Percentiles rank a stretch among this genome's conserved stretches.
phyloP scores from a whole-genome alignment of 2,888 invertebrate species.

The Tenthredo livida region DNA sequence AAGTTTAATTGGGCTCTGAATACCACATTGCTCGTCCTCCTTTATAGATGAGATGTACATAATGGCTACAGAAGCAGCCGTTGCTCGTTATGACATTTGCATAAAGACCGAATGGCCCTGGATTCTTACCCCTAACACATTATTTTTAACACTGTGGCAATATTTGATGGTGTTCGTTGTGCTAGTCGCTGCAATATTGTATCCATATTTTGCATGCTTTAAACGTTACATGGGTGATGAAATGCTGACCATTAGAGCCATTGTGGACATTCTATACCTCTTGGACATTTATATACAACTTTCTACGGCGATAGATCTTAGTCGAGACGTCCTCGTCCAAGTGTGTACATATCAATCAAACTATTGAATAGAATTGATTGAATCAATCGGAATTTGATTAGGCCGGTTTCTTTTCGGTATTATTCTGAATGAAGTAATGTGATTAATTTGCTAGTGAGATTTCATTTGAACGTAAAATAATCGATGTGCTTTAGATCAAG shows the following conservation, averaged over 20 bases:
- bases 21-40: not conserved
- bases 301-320: slow-evolving; percentile 36
- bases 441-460: not conserved
- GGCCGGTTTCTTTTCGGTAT: not conserved
- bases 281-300: slow-evolving; percentile 46
- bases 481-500: not conserved
- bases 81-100: slow-evolving; percentile 40
- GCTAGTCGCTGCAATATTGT: slow-evolving; percentile 24
- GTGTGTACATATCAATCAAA: not conserved
- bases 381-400: not conserved
- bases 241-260: slow-evolving; percentile 20
- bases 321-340: slow-evolving; percentile 25
- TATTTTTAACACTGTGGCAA: slow-evolving; percentile 35
- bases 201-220: slow-evolving; percentile 44
- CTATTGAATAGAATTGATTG: not conserved
- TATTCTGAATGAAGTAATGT: not conserved
- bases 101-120: slow-evolving; percentile 41
- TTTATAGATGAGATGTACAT: slow-evolving; percentile 40
- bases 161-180: slow-evolving; percentile 29
- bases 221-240: slow-evolving; percentile 41
- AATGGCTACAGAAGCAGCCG: slow-evolving; percentile 46
- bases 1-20: not conserved
- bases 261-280: slow-evolving; percentile 28
- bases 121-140: slow-evolving; percentile 41
- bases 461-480: not conserved